phyloP scores from a whole-genome alignment of 2,888 invertebrate genomes.

The Poecilobothrus nobilitatus region DNA sequence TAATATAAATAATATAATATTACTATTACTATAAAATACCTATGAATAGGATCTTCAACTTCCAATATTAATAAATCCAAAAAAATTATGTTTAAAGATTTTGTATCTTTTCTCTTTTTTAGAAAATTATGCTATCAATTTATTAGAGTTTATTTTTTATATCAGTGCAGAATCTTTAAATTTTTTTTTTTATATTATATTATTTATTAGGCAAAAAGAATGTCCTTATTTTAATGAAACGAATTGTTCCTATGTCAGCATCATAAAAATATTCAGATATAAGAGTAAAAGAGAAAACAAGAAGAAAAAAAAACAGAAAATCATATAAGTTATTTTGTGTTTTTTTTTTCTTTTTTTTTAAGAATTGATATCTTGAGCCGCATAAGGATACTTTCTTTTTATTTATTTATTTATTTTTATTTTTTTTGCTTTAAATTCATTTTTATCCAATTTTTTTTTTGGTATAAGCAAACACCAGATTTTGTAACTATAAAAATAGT shows the following conservation, averaged over 20 bases:
- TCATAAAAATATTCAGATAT: neutral
- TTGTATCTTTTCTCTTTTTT: neutral
- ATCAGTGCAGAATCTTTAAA: neutral
- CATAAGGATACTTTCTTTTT: neutral
- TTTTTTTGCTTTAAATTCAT: too few relatives aligned
- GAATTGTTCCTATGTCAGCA: slow-evolving; percentile 6
- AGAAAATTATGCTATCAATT: neutral
- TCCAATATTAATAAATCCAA: neutral
- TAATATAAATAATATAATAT: too few relatives aligned
- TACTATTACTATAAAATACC: too few relatives aligned
- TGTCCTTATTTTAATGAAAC: neutral
- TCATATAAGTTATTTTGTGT: too few relatives aligned
- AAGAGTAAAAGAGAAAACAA: neutral
- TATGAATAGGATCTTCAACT: neutral
- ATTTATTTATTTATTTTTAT: neutral
- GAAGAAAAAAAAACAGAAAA: too few relatives aligned
- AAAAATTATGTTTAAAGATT: neutral
- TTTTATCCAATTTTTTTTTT: neutral
- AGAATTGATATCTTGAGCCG: neutral
- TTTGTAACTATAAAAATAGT: neutral
- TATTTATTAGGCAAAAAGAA: neutral
- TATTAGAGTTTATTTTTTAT: neutral
- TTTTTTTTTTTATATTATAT: neutral
- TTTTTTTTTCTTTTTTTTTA: neutral
- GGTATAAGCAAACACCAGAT: neutral